These are phyloP conservation scores for Aphrophora alni DNA, from an alignment of 2,888 invertebrate species.

Conservation along the genomic window DNA sequence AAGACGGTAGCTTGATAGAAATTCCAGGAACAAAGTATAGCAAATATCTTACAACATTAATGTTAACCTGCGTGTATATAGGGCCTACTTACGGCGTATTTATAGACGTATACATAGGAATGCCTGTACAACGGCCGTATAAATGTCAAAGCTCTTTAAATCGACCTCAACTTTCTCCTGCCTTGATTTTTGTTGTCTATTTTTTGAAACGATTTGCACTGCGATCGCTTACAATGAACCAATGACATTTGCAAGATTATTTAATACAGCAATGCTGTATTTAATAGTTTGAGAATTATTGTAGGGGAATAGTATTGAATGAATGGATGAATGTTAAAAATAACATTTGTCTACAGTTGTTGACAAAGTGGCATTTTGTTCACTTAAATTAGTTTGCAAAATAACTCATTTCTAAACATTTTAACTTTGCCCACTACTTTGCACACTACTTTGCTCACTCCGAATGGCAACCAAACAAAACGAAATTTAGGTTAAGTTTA, in stretches of 20 bases:
- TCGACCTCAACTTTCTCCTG: conserved; percentile 2
- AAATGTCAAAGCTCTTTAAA: neutral
- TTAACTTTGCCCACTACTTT: too few species aligned
- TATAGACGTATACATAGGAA: neutral
- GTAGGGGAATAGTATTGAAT: too few species aligned
- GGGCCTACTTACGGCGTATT: neutral
- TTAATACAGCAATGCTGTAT: neutral
- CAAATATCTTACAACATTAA: neutral
- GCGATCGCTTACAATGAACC: neutral
- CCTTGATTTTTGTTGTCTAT: neutral
- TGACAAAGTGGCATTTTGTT: too few species aligned
- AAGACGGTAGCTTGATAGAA: neutral
- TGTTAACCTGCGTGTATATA: neutral
- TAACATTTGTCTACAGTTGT: too few species aligned
- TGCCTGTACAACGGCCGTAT: neutral
- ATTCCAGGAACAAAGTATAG: neutral
- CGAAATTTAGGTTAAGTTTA: too few species aligned
- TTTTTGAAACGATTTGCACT: neutral
- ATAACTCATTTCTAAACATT: too few species aligned
- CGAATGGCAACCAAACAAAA: too few species aligned
- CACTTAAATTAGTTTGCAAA: too few species aligned
- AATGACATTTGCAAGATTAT: neutral
- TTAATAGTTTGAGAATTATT: too few species aligned
- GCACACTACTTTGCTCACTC: too few species aligned
- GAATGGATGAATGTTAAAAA: too few species aligned